phyloP scores from a whole-genome alignment of 2,888 invertebrate species.

The Ennomos quercinarius region DNA sequence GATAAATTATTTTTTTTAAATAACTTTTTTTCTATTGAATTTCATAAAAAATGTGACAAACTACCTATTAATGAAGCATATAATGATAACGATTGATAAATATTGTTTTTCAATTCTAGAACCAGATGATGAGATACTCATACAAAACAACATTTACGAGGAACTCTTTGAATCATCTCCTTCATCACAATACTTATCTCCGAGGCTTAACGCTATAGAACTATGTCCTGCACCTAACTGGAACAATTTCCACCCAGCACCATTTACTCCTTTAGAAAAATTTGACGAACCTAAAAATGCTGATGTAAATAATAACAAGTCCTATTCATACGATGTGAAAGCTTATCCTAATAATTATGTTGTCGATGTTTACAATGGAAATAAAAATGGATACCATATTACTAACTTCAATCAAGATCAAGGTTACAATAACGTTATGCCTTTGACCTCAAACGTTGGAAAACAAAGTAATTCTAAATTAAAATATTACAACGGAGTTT shows the following conservation, averaged over 20 bases:
- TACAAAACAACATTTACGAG: constrained; percentile 26
- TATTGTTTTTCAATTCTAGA: constrained; percentile 7
- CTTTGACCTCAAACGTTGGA: constrained; percentile 1
- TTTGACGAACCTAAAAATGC: background rate
- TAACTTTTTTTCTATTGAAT: too few relatives aligned
- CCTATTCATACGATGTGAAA: constrained; percentile 5
- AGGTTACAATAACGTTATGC: background rate
- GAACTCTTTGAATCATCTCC: constrained; percentile 24
- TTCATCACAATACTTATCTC: background rate
- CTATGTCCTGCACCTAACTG: constrained; percentile 1
- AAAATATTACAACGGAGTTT: constrained; percentile 1
- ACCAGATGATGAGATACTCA: constrained; percentile 11
- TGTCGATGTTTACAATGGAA: constrained; percentile 4
- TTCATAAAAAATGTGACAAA: too few relatives aligned
- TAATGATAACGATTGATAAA: background rate
- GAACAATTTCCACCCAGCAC: background rate
- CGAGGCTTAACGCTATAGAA: constrained; percentile 4
- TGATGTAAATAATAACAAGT: background rate
- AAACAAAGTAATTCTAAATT: background rate
- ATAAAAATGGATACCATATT: background rate
- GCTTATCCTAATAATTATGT: constrained; percentile 16
- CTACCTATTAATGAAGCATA: background rate
- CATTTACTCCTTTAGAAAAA: background rate
- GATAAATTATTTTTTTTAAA: too few relatives aligned
- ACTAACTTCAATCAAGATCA: background rate